A percentile compares a stretch with the other conserved stretches of the same genome.
Conservation (phyloP, 2,113 vertebrate genomes). For the Charadrius vociferus region DNA sequence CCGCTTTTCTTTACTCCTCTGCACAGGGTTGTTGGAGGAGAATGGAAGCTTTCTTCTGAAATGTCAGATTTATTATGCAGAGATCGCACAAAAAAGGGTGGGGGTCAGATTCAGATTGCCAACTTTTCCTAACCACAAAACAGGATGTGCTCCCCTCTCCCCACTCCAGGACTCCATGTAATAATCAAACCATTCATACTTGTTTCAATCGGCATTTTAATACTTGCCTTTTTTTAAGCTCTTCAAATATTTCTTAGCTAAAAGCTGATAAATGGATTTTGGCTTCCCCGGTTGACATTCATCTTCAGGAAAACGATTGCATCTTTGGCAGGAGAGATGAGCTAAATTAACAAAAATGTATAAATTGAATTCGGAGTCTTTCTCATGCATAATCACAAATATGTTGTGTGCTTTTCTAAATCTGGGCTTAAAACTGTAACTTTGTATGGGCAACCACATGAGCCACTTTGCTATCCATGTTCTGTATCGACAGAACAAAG, state of each 20-base stretch:
- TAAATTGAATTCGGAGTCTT: neutral
- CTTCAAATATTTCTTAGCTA: slow-evolving; percentile 23
- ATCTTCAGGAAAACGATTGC: neutral
- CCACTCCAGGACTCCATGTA: neutral
- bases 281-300: neutral
- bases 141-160: slow-evolving; percentile 40
- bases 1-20: slow-evolving; percentile 17
- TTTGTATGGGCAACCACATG: neutral
- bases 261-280: slow-evolving; percentile 28
- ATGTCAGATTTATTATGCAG: slow-evolving; percentile 25
- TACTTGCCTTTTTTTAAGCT: slow-evolving; percentile 6
- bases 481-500: neutral
- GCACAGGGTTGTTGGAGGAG: slow-evolving; percentile 2
- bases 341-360: neutral
- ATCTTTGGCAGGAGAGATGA: slow-evolving; percentile 19
- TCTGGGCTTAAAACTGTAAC: neutral
- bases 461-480: fast-evolving
- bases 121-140: slow-evolving; percentile 48
- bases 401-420: neutral
- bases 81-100: slow-evolving; percentile 17
- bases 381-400: neutral
- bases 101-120: slow-evolving; percentile 34
- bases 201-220: neutral
- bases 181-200: slow-evolving; percentile 60
- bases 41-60: slow-evolving; percentile 56